Evolutionary conservation across 2,888 invertebrate genomes (phyloP).

Genomic region (Chymomyza fuscimana): DNA sequence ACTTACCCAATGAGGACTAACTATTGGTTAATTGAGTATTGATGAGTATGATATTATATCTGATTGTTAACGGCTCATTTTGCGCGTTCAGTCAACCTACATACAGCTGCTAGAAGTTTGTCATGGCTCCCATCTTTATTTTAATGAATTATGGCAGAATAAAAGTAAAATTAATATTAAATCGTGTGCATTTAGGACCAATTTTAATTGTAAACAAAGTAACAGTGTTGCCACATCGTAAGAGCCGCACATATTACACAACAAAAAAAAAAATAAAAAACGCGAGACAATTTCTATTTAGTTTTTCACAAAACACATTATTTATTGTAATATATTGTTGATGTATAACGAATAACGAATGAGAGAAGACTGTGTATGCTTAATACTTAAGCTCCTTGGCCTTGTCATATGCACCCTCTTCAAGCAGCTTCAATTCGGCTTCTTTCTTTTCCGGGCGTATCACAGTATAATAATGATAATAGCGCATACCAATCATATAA

Average conservation of each 20-base stretch:
- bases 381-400: slow-evolving; percentile 77
- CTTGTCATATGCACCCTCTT: slow-evolving; percentile 80
- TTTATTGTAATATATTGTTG: not conserved
- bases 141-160: too few relatives aligned
- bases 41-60: slow-evolving; percentile 19
- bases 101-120: not conserved
- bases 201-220: not conserved
- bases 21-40: slow-evolving; percentile 54
- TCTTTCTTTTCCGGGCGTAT: slow-evolving; percentile 80
- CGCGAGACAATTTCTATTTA: slow-evolving; percentile 40
- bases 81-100: not conserved
- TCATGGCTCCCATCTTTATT: too few relatives aligned
- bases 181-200: not conserved
- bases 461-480: slow-evolving; percentile 81
- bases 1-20: not conserved
- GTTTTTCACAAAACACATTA: not conserved
- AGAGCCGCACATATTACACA: slow-evolving; percentile 51
- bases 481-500: slow-evolving; percentile 79
- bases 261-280: slow-evolving; percentile 22
- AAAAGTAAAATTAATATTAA: not conserved
- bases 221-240: not conserved
- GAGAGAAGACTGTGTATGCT: slow-evolving; percentile 19
- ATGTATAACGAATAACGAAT: slow-evolving; percentile 5
- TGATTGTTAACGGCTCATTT: slow-evolving; percentile 38
- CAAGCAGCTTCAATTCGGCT: slow-evolving; percentile 80